phyloP scores from a whole-genome alignment of 1,140 invertebrate species.

The Thalassaphorura encarpata region DNA sequence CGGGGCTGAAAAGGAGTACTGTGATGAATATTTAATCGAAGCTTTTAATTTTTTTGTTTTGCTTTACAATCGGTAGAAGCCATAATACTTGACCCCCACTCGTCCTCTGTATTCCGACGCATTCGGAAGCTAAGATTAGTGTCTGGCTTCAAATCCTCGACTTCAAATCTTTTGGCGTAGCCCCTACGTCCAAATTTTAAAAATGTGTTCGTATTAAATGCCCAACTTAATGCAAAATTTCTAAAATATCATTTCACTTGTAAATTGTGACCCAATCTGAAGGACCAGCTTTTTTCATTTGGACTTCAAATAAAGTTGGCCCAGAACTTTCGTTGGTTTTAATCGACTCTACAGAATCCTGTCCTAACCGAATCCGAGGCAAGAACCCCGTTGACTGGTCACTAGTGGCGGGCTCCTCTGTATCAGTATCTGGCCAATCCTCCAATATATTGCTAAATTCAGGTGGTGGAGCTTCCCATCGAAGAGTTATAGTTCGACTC shows the following conservation, averaged over 20 bases:
- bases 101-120: conserved; percentile 9
- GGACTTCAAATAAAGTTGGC: neutral
- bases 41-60: neutral
- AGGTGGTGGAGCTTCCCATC: neutral
- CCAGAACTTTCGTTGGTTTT: too few species aligned
- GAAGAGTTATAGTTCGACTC: neutral
- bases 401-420: neutral
- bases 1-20: conserved; percentile 7
- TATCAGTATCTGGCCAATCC: neutral
- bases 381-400: neutral
- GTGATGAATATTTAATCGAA: neutral
- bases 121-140: conserved; percentile 18
- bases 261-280: neutral
- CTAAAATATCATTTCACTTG: neutral
- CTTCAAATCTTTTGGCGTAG: conserved; percentile 9
- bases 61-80: conserved; percentile 23
- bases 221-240: neutral
- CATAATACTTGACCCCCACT: conserved; percentile 19
- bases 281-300: neutral
- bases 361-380: neutral
- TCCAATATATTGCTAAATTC: neutral
- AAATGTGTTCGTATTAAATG: neutral
- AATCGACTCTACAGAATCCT: too few species aligned
- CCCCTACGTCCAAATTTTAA: conserved; percentile 3
- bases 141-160: conserved; percentile 18